Evolutionary conservation across 2,888 invertebrate species (phyloP).

Genomic region (Ischnus inquisitorius): DNA sequence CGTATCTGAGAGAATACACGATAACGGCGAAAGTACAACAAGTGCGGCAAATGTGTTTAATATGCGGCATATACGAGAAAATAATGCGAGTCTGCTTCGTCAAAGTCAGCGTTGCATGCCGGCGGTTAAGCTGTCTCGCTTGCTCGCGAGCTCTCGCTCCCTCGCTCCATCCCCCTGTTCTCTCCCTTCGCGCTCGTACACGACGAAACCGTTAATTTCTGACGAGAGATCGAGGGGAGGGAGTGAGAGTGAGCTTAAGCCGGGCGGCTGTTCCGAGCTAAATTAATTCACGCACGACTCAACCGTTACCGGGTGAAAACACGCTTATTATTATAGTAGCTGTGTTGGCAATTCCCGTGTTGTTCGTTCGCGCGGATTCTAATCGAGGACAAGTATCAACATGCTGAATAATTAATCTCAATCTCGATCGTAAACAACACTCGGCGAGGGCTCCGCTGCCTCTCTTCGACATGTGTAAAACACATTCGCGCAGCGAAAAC

Average conservation of each 20-base stretch:
- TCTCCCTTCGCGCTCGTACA: not conserved
- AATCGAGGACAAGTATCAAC: not conserved
- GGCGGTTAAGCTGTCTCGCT: not conserved
- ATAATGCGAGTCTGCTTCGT: conserved; percentile 28
- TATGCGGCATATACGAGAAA: not conserved
- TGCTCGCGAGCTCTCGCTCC: not conserved
- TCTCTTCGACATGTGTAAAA: not conserved
- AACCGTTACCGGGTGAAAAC: conserved; percentile 15
- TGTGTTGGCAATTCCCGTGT: not conserved
- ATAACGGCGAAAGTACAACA: conserved; percentile 29
- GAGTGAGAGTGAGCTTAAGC: not conserved
- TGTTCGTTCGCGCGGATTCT: conserved; percentile 1
- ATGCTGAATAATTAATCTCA: conserved; percentile 5
- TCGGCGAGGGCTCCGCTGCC: not conserved
- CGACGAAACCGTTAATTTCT: conserved; percentile 21
- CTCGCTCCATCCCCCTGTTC: not conserved
- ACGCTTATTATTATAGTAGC: too few species aligned
- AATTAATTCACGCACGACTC: conserved; percentile 27
- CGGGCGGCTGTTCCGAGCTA: not conserved
- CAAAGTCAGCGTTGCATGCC: conserved; percentile 21
- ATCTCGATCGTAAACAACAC: conserved; percentile 9
- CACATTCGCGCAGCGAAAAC: not conserved
- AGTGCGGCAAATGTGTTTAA: conserved; percentile 2
- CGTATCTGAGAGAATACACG: not conserved
- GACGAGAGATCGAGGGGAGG: conserved; percentile 11